phyloP scores from a whole-genome alignment of 2,113 vertebrate genomes.

The Hippopotamus amphibius region DNA sequence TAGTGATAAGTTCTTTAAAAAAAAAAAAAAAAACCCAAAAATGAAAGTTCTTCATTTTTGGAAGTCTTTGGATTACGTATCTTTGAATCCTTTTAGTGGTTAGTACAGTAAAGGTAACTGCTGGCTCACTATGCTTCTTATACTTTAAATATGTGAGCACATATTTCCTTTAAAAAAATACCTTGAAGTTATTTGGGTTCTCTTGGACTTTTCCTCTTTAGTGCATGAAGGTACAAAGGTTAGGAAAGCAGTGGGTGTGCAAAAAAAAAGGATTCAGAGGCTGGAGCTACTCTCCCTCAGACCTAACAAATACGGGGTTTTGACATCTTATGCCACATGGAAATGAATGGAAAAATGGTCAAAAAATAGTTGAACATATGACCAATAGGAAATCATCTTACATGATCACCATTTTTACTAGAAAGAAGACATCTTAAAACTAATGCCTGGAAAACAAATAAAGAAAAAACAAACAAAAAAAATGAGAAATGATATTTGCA shows the following conservation, averaged over 20 bases:
- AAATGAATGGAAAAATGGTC: neutral
- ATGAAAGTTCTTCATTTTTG: neutral
- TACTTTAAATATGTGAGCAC: neutral
- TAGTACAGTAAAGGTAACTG: neutral
- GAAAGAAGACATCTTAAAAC: neutral
- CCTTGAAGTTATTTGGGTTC: neutral
- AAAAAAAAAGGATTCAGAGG: neutral
- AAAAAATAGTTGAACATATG: neutral
- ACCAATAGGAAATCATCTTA: neutral
- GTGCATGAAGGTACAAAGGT: neutral
- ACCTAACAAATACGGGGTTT: neutral
- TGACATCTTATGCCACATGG: neutral
- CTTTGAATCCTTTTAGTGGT: neutral
- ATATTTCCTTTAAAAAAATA: neutral
- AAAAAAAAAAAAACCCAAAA: neutral
- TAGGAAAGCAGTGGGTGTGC: neutral
- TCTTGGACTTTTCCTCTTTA: neutral
- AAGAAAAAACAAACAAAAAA: neutral
- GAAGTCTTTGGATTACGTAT: neutral
- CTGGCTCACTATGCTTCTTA: neutral
- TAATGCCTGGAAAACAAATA: neutral
- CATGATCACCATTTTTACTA: neutral
- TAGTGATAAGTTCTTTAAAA: neutral
- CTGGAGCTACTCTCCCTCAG: neutral
- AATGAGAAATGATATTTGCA: neutral